These are phyloP conservation scores for Marcusenius ussheri DNA, from an alignment of 2,113 vertebrate species.

Conservation along the genomic window DNA sequence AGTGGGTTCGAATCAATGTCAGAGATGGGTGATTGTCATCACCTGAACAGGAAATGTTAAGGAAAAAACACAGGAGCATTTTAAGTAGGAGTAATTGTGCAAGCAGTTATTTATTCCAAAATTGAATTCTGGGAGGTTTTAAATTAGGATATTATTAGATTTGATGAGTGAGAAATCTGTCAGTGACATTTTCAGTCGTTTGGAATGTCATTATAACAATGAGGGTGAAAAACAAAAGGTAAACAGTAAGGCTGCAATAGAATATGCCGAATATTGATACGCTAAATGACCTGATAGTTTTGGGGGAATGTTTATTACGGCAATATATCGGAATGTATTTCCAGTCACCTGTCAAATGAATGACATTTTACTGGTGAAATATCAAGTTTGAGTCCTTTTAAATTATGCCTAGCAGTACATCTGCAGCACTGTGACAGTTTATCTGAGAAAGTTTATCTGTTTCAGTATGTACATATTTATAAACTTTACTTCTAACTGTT, in stretches of 20 bases:
- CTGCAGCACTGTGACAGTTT: not conserved
- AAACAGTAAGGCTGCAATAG: not conserved
- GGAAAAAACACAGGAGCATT: not conserved
- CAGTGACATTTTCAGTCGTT: not conserved
- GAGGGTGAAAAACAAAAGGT: not conserved
- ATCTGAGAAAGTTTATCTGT: not conserved
- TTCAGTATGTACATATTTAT: not conserved
- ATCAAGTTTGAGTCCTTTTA: not conserved
- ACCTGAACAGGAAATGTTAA: not conserved
- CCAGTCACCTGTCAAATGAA: not conserved
- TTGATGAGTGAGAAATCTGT: not conserved
- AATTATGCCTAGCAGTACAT: not conserved
- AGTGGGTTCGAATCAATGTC: conserved; percentile 3
- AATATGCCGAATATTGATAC: not conserved
- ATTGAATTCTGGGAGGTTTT: not conserved
- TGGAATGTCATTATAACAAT: not conserved
- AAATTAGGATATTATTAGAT: not conserved
- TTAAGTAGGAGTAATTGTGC: not conserved
- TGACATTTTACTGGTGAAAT: not conserved
- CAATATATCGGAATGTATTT: not conserved
- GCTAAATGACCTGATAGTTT: not conserved
- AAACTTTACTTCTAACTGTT: not conserved
- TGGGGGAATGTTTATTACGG: not conserved
- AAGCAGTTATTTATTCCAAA: not conserved
- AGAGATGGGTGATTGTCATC: not conserved